A percentile compares a stretch with the other conserved stretches of the same genome.
Conservation (phyloP, 2,113 vertebrate genomes). For the Panthera tigris region DNA sequence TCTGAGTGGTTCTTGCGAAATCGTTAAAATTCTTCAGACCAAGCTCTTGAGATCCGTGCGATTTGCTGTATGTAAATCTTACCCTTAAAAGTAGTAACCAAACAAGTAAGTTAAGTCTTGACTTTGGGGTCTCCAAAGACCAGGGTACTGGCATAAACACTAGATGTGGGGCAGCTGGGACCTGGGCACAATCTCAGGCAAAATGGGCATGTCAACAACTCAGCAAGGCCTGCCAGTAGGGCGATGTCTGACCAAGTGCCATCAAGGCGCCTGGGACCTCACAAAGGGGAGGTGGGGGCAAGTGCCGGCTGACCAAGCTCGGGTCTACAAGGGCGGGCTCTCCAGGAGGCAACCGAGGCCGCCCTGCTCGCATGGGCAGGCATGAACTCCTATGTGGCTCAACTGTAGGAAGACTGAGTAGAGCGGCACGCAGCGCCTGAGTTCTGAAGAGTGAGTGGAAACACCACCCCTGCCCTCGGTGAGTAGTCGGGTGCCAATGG, state of each 20-base stretch:
- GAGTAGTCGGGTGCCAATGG: neutral
- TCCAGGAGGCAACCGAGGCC: neutral
- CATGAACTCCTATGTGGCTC: fast-evolving
- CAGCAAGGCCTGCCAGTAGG: neutral
- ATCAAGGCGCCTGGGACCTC: too few species aligned
- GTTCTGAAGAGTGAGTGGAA: neutral
- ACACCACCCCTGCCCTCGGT: fast-evolving
- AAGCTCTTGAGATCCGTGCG: neutral
- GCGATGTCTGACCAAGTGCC: fast-evolving
- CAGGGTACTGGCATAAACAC: too few species aligned
- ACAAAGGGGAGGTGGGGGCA: too few species aligned
- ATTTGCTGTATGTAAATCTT: neutral
- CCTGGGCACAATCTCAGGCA: neutral
- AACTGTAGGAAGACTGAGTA: fast-evolving
- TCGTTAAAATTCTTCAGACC: neutral
- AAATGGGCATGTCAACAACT: neutral
- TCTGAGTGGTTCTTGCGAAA: neutral
- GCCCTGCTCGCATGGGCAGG: fast-evolving
- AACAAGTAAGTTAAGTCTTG: neutral
- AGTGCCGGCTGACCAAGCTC: too few species aligned
- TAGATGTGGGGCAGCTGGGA: neutral
- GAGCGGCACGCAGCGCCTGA: neutral
- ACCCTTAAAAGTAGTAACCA: neutral
- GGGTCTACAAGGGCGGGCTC: too few species aligned
- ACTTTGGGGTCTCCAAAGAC: neutral